A percentile compares a stretch with the other conserved stretches of the same genome.
Conservation (phyloP, 1,140 invertebrate species). For the Neodiprion fabricii region DNA sequence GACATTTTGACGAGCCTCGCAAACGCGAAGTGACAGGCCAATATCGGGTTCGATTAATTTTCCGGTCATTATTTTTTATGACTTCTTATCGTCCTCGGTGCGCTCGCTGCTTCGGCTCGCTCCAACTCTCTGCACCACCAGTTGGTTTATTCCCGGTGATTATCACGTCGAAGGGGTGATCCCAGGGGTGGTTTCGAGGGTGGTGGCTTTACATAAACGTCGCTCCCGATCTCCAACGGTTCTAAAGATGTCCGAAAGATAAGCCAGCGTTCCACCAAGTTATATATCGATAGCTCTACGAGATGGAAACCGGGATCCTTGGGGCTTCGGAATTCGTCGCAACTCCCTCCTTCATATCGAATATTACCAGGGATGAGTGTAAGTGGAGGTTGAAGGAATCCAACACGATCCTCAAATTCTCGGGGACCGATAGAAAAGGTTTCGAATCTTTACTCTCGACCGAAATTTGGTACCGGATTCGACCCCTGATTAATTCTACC, state of each 20-base stretch:
- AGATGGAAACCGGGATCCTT: slow-evolving; percentile 22
- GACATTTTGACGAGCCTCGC: slow-evolving; percentile 42
- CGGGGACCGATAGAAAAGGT: too few relatives aligned
- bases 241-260: slow-evolving; percentile 51
- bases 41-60: slow-evolving; percentile 57
- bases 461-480: too few relatives aligned
- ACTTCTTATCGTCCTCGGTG: slow-evolving; percentile 44
- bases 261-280: slow-evolving; percentile 31
- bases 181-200: slow-evolving; percentile 14
- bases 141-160: slow-evolving; percentile 41
- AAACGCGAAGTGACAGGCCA: slow-evolving; percentile 48
- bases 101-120: slow-evolving; percentile 13
- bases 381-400: not conserved
- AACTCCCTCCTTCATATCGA: not conserved
- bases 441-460: too few relatives aligned
- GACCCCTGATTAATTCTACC: too few relatives aligned
- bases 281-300: slow-evolving; percentile 17
- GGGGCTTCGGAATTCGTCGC: not conserved
- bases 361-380: not conserved
- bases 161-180: slow-evolving; percentile 43
- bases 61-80: slow-evolving; percentile 60
- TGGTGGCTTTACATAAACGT: slow-evolving; percentile 51
- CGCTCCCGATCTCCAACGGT: slow-evolving; percentile 40
- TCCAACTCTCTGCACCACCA: slow-evolving; percentile 10
- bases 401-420: too few relatives aligned